These are phyloP conservation scores for Distichodus sexfasciatus DNA, from an alignment of 2,797 vertebrate species.

Conservation along the genomic window DNA sequence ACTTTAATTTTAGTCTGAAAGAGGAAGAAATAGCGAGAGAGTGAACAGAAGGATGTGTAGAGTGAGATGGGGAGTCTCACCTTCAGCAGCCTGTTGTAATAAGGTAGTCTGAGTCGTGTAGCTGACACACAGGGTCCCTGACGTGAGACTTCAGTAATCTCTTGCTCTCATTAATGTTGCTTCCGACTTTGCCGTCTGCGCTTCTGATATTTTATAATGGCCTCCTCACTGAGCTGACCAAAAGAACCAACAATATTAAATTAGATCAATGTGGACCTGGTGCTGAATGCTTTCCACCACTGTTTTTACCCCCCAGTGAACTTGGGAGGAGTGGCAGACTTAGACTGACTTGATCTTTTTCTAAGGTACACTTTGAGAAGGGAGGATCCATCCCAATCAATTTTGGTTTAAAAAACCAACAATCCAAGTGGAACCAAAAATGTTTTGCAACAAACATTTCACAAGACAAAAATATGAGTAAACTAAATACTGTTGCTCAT, in stretches of 20 bases:
- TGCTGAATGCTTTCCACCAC: slow-evolving; percentile 60
- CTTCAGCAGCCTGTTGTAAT: slow-evolving; percentile 70
- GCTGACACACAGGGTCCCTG: slow-evolving; percentile 59
- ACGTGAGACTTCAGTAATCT: slow-evolving; percentile 72
- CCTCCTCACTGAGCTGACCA: slow-evolving; percentile 56
- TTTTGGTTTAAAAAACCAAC: no score
- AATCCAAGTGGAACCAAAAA: no score
- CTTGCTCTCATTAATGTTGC: slow-evolving; percentile 74
- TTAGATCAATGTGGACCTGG: slow-evolving; percentile 54
- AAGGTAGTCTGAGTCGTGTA: slow-evolving; percentile 69
- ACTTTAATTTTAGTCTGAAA: not conserved
- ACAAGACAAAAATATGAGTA: no score
- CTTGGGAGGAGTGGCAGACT: not conserved
- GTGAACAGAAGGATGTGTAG: slow-evolving; percentile 52
- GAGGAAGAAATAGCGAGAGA: not conserved
- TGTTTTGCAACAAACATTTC: no score
- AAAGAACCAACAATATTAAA: slow-evolving; percentile 62
- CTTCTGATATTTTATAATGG: slow-evolving; percentile 68
- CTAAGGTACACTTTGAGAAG: no score
- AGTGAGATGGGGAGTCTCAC: slow-evolving; percentile 51
- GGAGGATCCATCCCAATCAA: no score
- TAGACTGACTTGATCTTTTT: not conserved
- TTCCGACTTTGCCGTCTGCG: slow-evolving; percentile 67
- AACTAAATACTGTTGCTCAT: no score
- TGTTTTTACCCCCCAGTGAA: no score